Evolutionary conservation across 23 tunicate species (phyloP), one percentile per base, ranked within the genome.

Genomic region (Clavelina lepadiformis): DNA sequence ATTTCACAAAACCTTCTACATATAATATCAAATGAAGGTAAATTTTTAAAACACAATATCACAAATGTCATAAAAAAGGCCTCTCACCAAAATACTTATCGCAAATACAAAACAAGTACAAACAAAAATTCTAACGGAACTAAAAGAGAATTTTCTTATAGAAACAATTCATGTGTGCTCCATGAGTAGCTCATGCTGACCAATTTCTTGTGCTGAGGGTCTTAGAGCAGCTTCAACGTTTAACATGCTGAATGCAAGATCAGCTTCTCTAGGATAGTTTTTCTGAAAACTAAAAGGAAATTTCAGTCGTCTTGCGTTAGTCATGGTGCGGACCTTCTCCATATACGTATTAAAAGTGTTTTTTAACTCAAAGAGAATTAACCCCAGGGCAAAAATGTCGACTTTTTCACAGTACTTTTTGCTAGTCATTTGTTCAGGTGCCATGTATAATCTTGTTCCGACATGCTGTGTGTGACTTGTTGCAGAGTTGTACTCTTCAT

Each of bases 401-500:
- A 89, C 87, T 69, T 81, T 89, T 35, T 81, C 68, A 28, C 75
- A 75, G 76, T 89, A 89, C 6, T 35, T 71, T 3, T 67, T 51
- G 53, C 97, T 76, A 1, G 76, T 35, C 96, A 88, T 88, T 71
- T 81, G 97, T 54, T 89, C 97, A 29, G 97, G 97, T 2, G 97
- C 97, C 97, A 89, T 89, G 52, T 89, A 89, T 75, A 89, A 29
- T 36, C 68, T 75, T 7, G 97, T 89, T 2, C 97, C 97, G 18
- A 79, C 97, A 41, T 69, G 79, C 35, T 71, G 74, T 1, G 97
- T 89, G 56, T 81, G 97, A n/a, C n/a, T n/a, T n/a, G n/a, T n/a
- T n/a, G n/a, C n/a, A 3, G 38, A 51, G 34, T 37, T 28, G 24
- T 65, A 71, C 11, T 68, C 53, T 13, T 29, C 57, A 46, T 46